These are phyloP conservation scores for Cheilosia grossa DNA, from an alignment of 2,888 invertebrate species.

Conservation along the genomic window DNA sequence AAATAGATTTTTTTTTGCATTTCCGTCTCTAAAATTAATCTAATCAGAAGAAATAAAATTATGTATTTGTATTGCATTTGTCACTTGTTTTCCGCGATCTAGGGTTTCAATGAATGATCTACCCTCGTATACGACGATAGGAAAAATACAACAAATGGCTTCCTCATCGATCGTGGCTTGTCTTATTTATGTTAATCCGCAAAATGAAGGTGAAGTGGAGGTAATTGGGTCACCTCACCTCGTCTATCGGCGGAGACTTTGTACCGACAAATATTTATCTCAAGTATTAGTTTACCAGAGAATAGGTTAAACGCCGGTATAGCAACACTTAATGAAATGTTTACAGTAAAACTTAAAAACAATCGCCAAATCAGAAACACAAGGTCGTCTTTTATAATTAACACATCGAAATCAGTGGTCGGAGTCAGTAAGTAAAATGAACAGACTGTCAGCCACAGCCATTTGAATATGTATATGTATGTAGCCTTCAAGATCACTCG, in stretches of 20 bases:
- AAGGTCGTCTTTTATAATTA: conserved; percentile 47
- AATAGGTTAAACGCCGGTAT: background rate
- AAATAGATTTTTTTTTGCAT: no score
- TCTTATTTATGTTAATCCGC: conserved; percentile 29
- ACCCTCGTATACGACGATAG: background rate
- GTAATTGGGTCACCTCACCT: conserved; percentile 32
- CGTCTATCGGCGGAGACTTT: no score
- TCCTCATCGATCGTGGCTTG: background rate
- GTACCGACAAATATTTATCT: no score
- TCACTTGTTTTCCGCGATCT: background rate
- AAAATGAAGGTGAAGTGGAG: conserved; percentile 30
- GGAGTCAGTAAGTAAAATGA: conserved; percentile 13
- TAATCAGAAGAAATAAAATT: background rate
- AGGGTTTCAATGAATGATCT: background rate
- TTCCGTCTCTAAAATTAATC: background rate
- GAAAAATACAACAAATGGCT: conserved; percentile 4
- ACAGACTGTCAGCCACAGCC: conserved; percentile 10
- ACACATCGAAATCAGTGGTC: conserved; percentile 17
- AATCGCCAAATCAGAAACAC: conserved; percentile 49
- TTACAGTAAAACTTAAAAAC: background rate
- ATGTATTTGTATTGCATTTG: background rate
- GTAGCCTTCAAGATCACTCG: conserved; percentile 52
- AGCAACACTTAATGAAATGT: background rate
- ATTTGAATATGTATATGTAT: conserved; percentile 22
- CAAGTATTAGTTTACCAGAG: no score